Evolutionary conservation across 1,140 invertebrate species (phyloP), one percentile per base, ranked within the genome.

Genomic region (Arion vulgaris): DNA sequence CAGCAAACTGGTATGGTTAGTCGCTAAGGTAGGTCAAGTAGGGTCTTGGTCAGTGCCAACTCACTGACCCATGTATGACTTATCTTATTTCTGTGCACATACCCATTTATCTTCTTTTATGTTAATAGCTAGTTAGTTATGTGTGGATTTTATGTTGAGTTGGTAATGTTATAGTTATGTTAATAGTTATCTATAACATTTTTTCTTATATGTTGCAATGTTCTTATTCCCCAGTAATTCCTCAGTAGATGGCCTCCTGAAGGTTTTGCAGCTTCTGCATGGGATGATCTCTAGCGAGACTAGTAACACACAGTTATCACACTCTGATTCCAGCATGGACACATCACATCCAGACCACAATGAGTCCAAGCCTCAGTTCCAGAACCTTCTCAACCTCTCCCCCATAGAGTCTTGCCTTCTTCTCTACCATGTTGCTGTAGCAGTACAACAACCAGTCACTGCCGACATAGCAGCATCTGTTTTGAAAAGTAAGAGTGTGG

Each of bases 401-500:
- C 45, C 73, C 11, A 19, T 75, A 34, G 73, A 75, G 41, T 26
- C 73, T 2, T 49, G 41, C 34, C 73, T 75, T 1, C 73, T 75
- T 5, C 45, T 75, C 39, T 51, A 75, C 45, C 41, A 75, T 26
- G 26, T 49, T 32, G 73, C 73, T 34, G 36, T 15, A 11, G 28
- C 41, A 1, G 13, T 51, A 5, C 39, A 75, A 17, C 45, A 45
- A 28, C 1, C 41, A 15, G 32, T 28, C 23, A 32, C 32, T 15
- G 39, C n/a, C 4, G 41, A 75, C 7, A 28, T 45, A n/a, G 73
- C 45, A 32, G 73, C 13, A 1, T 49, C n/a, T 13, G 19, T 75
- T 26, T 9, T 72, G 7, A 72, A 39, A 72, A n/a, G 23, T 13
- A 38, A 45, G 38, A 19, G 38, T 38, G n/a, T 72, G 0, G 28